Evolutionary conservation across 2,797 vertebrate genomes (phyloP).

Genomic region (Acipenser transmontanus): DNA sequence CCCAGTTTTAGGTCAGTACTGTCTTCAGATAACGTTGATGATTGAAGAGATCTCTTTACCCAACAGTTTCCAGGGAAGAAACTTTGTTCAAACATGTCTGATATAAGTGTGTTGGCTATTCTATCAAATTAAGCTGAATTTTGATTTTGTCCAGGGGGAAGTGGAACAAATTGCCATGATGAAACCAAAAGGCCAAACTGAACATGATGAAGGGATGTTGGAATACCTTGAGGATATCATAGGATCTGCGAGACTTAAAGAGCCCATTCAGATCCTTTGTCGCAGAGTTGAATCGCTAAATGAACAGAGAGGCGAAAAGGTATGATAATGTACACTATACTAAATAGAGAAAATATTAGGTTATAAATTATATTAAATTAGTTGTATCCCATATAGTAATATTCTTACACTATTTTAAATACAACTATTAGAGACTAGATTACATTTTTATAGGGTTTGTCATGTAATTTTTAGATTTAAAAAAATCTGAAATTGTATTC

Average conservation of each 20-base stretch:
- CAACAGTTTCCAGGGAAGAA: too few species aligned
- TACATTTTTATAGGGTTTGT: slow-evolving; percentile 20
- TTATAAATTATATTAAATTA: too few species aligned
- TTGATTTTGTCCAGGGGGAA: slow-evolving; percentile 73
- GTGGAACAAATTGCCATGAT: slow-evolving; percentile 98
- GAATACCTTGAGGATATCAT: slow-evolving; percentile 96
- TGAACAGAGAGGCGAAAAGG: slow-evolving; percentile 90
- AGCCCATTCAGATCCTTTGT: slow-evolving; percentile 76
- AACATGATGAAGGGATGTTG: slow-evolving; percentile 94
- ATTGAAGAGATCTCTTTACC: too few species aligned
- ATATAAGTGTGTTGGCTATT: too few species aligned
- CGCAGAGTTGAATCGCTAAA: slow-evolving; percentile 81
- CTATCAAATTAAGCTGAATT: too few species aligned
- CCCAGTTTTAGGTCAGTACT: too few species aligned
- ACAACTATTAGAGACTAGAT: slow-evolving; percentile 4
- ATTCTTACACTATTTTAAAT: too few species aligned
- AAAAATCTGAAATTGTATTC: slow-evolving; percentile 11
- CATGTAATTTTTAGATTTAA: not conserved
- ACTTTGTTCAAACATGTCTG: too few species aligned
- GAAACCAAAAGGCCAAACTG: slow-evolving; percentile 93
- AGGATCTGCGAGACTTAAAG: slow-evolving; percentile 85
- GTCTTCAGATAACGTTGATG: too few species aligned
- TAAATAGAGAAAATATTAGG: too few species aligned
- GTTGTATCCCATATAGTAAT: too few species aligned
- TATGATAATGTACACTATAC: slow-evolving; percentile 30